These are phyloP conservation scores for Teleogryllus occipitalis DNA, from an alignment of 1,140 invertebrate genomes.

Conservation along the genomic window DNA sequence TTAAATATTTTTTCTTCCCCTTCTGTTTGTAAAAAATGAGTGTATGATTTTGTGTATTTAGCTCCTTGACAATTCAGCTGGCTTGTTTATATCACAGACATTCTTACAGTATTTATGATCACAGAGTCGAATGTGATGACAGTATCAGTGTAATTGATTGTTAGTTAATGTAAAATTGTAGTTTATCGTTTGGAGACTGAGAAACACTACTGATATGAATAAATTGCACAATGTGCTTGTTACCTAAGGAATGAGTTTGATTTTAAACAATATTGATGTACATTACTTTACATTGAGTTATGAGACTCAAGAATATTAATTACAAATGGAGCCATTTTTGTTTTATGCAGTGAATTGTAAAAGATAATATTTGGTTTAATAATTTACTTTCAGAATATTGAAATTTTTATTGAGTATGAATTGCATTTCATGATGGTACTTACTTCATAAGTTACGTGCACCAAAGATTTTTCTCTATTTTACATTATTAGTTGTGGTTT, in stretches of 20 bases:
- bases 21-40: not conserved
- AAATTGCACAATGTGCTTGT: slow-evolving; percentile 4
- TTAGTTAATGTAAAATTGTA: slow-evolving; percentile 1
- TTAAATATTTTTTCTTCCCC: not conserved
- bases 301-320: too few species aligned
- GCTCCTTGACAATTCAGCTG: not conserved
- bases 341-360: too few species aligned
- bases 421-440: too few species aligned
- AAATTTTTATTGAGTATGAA: too few species aligned
- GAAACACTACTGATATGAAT: not conserved
- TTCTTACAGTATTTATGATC: not conserved
- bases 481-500: too few species aligned
- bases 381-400: too few species aligned
- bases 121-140: not conserved
- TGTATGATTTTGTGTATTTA: not conserved
- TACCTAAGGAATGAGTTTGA: slow-evolving; percentile 4
- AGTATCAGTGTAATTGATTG: slow-evolving; percentile 1
- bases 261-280: not conserved
- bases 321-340: too few species aligned
- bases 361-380: too few species aligned
- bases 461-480: too few species aligned
- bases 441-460: too few species aligned
- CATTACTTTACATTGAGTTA: too few species aligned
- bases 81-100: not conserved
- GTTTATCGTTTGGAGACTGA: not conserved